phyloP scores from a whole-genome alignment of 2,113 vertebrate species.

The Rhinolophus ferrumequinum region DNA sequence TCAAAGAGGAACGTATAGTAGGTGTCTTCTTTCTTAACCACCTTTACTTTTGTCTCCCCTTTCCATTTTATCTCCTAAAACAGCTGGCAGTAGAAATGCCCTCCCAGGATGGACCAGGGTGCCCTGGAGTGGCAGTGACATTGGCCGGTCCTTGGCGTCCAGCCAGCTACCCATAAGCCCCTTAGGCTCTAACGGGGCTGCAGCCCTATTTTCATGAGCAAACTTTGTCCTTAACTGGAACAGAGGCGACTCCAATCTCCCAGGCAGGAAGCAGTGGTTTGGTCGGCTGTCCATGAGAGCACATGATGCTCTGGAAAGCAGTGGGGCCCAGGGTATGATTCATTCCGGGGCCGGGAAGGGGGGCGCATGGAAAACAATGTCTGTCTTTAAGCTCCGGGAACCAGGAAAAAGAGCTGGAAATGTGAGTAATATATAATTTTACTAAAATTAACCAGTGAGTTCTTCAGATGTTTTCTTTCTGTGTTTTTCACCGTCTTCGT shows the following conservation, averaged over 20 bases:
- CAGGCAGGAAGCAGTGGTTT: constrained; percentile 79
- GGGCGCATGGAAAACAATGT: constrained; percentile 68
- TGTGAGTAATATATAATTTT: background rate
- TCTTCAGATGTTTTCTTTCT: background rate
- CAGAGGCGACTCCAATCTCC: background rate
- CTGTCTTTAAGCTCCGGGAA: constrained; percentile 67
- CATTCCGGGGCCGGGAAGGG: constrained; percentile 38
- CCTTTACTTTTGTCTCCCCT: background rate
- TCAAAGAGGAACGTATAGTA: background rate
- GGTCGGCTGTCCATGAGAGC: constrained; percentile 71
- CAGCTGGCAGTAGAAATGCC: constrained; percentile 55
- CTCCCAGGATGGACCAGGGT: background rate
- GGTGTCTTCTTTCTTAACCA: constrained; percentile 1
- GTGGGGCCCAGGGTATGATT: constrained; percentile 60
- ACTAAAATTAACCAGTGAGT: constrained; percentile 20
- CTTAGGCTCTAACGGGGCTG: background rate
- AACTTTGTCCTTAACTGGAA: background rate
- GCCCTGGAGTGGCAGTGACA: background rate
- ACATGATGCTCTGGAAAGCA: constrained; percentile 73
- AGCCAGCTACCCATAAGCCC: background rate
- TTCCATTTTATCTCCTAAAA: constrained; percentile 22
- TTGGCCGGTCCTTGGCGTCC: rapidly evolving
- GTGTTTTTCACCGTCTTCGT: background rate
- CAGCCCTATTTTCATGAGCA: constrained; percentile 5
- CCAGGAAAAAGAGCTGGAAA: constrained; percentile 10